Percentiles rank a stretch among this genome's conserved stretches.
These are phyloP conservation scores for Sinocyclocheilus rhinocerous DNA, from an alignment of 2,113 vertebrate genomes.

Conservation along the genomic window DNA sequence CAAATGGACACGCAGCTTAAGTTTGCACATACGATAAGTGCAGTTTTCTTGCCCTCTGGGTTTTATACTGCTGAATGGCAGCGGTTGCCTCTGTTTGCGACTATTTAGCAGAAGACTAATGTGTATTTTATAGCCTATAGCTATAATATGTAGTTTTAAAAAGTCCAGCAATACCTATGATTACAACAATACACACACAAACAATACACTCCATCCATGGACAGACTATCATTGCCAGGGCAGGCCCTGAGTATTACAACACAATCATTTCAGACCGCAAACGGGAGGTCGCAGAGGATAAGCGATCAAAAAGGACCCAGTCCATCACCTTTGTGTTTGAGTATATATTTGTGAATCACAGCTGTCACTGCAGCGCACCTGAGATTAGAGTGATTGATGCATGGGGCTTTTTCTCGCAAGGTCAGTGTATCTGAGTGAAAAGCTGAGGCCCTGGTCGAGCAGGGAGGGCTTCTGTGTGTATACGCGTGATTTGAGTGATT, in stretches of 20 bases:
- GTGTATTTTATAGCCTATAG: background rate
- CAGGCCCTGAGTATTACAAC: slow-evolving; percentile 44
- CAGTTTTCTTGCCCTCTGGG: slow-evolving; percentile 15
- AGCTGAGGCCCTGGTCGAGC: background rate
- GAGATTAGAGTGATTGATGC: slow-evolving; percentile 53
- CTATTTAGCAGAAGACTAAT: slow-evolving; percentile 23
- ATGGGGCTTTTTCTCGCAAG: slow-evolving; percentile 31
- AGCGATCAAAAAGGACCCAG: slow-evolving; percentile 40
- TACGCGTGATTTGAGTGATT: slow-evolving; percentile 31
- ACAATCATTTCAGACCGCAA: slow-evolving; percentile 52
- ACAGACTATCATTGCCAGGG: background rate
- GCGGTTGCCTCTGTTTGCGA: background rate
- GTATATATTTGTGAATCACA: slow-evolving; percentile 58
- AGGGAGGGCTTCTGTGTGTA: slow-evolving; percentile 16
- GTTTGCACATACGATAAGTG: slow-evolving; percentile 31
- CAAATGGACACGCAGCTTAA: slow-evolving; percentile 38
- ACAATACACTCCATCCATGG: background rate
- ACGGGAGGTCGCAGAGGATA: slow-evolving; percentile 55
- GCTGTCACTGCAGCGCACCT: slow-evolving; percentile 51
- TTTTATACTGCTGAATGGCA: slow-evolving; percentile 21
- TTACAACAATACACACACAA: background rate
- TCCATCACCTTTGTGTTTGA: slow-evolving; percentile 53
- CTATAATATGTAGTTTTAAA: background rate
- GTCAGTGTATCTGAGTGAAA: slow-evolving; percentile 36
- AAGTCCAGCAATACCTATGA: background rate